Base-by-base conservation (phyloP, 2,888 invertebrate genomes). In the Pristionchus japonicus region DNA sequence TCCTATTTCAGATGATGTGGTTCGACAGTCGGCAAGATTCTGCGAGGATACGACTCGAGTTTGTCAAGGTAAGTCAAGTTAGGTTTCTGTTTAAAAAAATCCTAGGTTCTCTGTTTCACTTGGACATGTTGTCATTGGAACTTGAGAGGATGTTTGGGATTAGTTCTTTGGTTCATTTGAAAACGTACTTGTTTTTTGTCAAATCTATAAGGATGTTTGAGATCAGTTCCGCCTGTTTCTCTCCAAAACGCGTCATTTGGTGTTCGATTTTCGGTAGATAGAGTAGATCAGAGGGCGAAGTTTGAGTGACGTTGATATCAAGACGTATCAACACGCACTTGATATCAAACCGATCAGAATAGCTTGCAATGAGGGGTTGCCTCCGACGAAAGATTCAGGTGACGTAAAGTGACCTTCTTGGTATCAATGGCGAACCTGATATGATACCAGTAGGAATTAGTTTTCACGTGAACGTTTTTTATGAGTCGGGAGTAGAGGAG, bases 31-130 rank as follows among this genome's bases (percentile, higher is more conserved):
- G 87, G 17, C 37, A 40, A n/a, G 77, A 77, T 87, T 80, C 80
- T 27, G 52, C 77, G n/a, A 77, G 40, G 77, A 87, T 87, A 57
- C 77, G 87, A 87, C 34, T 52, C n/a, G 87, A 87, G 17, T 70
- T 47, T 34, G 70, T 86, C n/a, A 86, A 86, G n/a, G 86, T 70
- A 15, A 27, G 70, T 2, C 2, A 23, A 27, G 31, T 27, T 80
- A 9, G 27, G 1, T 15, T 1, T 20, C 40, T 20, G 17, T 20
- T 34, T 77, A n/a, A 11, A n/a, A n/a, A 23, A 1, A 17, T 23
- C 57, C 23, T 6, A 20, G 20, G 64, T 27, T 31, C 17, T 67
- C 67, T 20, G 34, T n/a, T 57, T n/a, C 57, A 57, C 1, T n/a
- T 23, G 57, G 43, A 11, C 43, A 43, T 43, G 11, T 23, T 57